Evolutionary conservation across 1,140 invertebrate species (phyloP), one percentile per base, ranked within the genome.

Genomic region (Drosophila varians): DNA sequence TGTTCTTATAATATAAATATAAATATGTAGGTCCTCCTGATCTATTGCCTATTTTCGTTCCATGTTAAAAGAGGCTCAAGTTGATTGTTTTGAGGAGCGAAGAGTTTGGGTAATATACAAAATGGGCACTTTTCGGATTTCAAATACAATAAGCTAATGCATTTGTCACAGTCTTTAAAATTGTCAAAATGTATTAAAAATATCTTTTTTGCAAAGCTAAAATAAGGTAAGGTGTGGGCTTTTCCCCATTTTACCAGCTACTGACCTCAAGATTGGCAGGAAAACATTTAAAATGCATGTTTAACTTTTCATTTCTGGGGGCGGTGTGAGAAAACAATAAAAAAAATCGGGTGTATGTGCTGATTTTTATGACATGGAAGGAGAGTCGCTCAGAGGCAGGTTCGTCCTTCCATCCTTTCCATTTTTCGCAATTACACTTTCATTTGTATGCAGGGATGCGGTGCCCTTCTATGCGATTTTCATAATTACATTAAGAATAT

Each of bases 401-500:
- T 38, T 14, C 12, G 14, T 38, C 11, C n/a, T 26, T 40, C 40
- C 53, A 26, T 53, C 60, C 58, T 55, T 53, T 40, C 12, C 7
- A 1, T 8, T 45, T 69, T 25, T 56, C 46, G n/a, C n/a, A 74
- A 83, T 83, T 84, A 83, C 68, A 71, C 62, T 83, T 83, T 78
- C 76, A 83, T 83, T 84, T 83, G 79, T 84, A 83, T 83, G 70
- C 78, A 84, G 45, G 48, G 52, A 49, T 47, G 48, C 40, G 56
- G 47, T 46, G 49, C 36, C 23, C 42, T 23, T 43, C 40, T 61
- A 14, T 31, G 48, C 36, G 52, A 58, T 54, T 42, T 34, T 77
- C 58, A 70, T 83, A 71, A 83, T 83, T 77, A 77, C 72, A 61
- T 77, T 70, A 77, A 70, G 78, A 57, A 83, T 70, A 83, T 83